Conservation (phyloP, 2,888 invertebrate genomes). For the Cosmorhoe ocellata region DNA sequence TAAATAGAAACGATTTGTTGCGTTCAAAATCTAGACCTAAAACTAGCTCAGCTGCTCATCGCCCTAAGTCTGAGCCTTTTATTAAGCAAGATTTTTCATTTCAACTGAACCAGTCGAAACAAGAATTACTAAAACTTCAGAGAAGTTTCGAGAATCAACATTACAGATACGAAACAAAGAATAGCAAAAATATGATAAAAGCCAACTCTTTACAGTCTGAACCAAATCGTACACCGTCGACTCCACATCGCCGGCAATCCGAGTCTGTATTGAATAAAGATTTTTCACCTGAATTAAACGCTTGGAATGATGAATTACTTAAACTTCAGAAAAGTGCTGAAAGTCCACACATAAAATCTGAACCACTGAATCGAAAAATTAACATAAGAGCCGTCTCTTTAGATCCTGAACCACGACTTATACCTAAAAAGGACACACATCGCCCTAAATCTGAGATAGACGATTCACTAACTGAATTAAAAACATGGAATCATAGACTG, state of each 20-base stretch:
- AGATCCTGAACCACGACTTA: constrained; percentile 3
- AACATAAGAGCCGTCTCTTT: constrained; percentile 8
- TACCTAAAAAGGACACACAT: not conserved
- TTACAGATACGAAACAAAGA: not conserved
- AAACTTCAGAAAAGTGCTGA: constrained; percentile 13
- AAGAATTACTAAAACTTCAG: constrained; percentile 9
- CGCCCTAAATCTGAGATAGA: not conserved
- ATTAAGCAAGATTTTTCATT: constrained; percentile 3
- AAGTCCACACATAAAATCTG: constrained; percentile 5
- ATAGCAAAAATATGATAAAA: not conserved
- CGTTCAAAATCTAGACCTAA: not conserved
- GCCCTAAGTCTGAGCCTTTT: constrained; percentile 17
- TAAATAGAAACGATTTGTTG: not conserved
- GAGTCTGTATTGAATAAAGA: constrained; percentile 4
- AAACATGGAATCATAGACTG: constrained; percentile 12
- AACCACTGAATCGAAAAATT: not conserved
- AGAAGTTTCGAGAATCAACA: constrained; percentile 2
- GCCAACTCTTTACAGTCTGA: not conserved
- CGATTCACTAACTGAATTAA: constrained; percentile 11
- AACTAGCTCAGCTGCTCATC: not conserved
- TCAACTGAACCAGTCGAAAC: constrained; percentile 12
- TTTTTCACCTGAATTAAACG: constrained; percentile 4
- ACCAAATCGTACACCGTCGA: not conserved
- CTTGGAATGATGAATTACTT: constrained; percentile 16
- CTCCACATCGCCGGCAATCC: constrained; percentile 5